Percentiles rank a stretch among this genome's conserved stretches.
Evolutionary conservation across 1,140 invertebrate species (phyloP).

Genomic region (Tyrophagus putrescentiae): DNA sequence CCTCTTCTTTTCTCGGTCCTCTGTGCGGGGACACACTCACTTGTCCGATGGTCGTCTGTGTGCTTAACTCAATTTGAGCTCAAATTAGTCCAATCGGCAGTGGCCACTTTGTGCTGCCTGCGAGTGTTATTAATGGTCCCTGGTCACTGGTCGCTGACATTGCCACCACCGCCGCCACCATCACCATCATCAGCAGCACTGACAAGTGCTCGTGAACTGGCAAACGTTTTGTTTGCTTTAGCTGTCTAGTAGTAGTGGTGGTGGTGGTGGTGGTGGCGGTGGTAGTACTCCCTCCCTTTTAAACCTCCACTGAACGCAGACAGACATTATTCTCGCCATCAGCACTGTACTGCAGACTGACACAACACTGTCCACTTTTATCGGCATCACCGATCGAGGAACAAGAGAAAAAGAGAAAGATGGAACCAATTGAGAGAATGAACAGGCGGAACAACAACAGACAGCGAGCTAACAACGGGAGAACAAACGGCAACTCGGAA

Average conservation of each 20-base stretch:
- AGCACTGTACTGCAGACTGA: too few relatives aligned
- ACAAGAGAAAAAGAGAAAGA: not conserved
- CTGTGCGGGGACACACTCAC: not conserved
- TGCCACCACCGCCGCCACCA: not conserved
- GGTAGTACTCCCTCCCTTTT: too few relatives aligned
- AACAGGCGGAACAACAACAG: not conserved
- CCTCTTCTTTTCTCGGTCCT: too few relatives aligned
- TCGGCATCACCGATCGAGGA: not conserved
- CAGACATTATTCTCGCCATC: too few relatives aligned
- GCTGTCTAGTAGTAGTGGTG: too few relatives aligned
- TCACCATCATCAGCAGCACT: too few relatives aligned
- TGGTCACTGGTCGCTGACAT: not conserved
- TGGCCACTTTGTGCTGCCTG: constrained; percentile 6
- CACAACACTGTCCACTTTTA: not conserved
- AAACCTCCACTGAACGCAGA: too few relatives aligned
- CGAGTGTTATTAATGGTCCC: constrained; percentile 5
- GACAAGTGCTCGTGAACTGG: not conserved
- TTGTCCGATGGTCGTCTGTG: not conserved
- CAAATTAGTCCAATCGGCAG: constrained; percentile 14
- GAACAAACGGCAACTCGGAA: too few relatives aligned
- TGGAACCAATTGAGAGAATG: constrained; percentile 12
- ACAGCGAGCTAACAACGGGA: too few relatives aligned
- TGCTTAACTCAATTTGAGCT: constrained; percentile 1
- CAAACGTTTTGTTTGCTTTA: not conserved
- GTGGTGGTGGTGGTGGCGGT: too few relatives aligned